These are phyloP conservation scores for Rhamphomyia laevipes DNA, from an alignment of 2,888 invertebrate genomes.

Conservation along the genomic window DNA sequence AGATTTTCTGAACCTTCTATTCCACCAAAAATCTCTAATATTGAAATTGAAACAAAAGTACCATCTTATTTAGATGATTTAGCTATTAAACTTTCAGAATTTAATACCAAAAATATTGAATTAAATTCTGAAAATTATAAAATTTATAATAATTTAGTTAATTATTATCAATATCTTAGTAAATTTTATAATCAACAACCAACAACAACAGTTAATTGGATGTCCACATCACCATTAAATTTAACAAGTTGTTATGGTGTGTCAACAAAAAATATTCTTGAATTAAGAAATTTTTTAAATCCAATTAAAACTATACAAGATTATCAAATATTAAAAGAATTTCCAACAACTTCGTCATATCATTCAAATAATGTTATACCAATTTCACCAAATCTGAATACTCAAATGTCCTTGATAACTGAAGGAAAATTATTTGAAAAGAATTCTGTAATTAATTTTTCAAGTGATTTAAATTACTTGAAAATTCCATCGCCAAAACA, in stretches of 20 bases:
- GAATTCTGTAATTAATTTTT: not conserved
- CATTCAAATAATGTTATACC: constrained; percentile 8
- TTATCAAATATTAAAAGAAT: no score
- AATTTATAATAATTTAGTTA: constrained; percentile 5
- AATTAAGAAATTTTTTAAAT: no score
- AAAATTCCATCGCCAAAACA: not conserved
- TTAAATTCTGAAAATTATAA: not conserved
- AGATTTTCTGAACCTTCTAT: no score
- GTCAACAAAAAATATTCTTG: not conserved
- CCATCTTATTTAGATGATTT: no score
- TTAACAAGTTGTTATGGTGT: constrained; percentile 2
- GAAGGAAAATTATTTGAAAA: no score
- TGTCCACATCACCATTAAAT: constrained; percentile 7
- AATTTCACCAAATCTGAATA: no score
- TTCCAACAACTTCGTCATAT: constrained; percentile 7
- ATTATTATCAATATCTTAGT: constrained; percentile 11
- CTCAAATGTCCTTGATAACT: no score
- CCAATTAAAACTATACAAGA: no score
- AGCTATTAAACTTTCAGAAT: no score
- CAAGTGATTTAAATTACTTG: not conserved
- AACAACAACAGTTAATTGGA: constrained; percentile 5
- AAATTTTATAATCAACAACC: constrained; percentile 3
- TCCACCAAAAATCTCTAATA: constrained; percentile 5
- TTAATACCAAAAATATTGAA: not conserved
- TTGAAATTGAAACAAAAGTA: no score